Evolutionary conservation across 2,797 vertebrate genomes (phyloP).

Genomic region (Pseudochromis fuscus): DNA sequence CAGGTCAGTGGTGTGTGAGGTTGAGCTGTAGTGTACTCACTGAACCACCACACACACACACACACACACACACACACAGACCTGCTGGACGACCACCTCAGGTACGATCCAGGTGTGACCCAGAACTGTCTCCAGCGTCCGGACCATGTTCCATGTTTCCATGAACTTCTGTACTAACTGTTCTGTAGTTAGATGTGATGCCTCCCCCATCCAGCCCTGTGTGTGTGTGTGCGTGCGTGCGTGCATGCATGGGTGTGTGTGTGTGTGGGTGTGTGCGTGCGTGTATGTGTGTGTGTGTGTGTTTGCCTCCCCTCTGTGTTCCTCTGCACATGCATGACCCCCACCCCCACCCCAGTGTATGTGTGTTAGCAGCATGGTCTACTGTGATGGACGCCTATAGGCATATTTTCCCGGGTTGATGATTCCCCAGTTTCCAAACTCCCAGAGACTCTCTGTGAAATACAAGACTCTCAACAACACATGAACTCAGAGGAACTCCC

Average conservation of each 20-base stretch:
- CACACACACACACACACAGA: background rate
- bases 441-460: no score
- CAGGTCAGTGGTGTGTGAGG: constrained; percentile 35
- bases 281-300: constrained; percentile 63
- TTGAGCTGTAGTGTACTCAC: constrained; percentile 9
- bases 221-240: no score
- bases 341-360: constrained; percentile 49
- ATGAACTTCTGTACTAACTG: constrained; percentile 75
- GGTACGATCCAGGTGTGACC: constrained; percentile 39
- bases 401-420: constrained; percentile 39
- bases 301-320: constrained; percentile 57
- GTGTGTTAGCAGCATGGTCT: constrained; percentile 81
- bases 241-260: no score
- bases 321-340: constrained; percentile 78
- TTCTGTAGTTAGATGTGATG: constrained; percentile 77
- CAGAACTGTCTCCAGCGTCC: constrained; percentile 58
- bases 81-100: constrained; percentile 15
- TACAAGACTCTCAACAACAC: no score
- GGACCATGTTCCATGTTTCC: constrained; percentile 71
- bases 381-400: constrained; percentile 67
- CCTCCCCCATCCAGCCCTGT: constrained; percentile 20
- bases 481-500: no score
- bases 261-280: constrained; percentile 40
- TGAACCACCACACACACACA: constrained; percentile 11
- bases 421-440: constrained; percentile 33